These are phyloP conservation scores for Drosophila gaucha DNA, from an alignment of 2,888 invertebrate genomes.

Conservation along the genomic window DNA sequence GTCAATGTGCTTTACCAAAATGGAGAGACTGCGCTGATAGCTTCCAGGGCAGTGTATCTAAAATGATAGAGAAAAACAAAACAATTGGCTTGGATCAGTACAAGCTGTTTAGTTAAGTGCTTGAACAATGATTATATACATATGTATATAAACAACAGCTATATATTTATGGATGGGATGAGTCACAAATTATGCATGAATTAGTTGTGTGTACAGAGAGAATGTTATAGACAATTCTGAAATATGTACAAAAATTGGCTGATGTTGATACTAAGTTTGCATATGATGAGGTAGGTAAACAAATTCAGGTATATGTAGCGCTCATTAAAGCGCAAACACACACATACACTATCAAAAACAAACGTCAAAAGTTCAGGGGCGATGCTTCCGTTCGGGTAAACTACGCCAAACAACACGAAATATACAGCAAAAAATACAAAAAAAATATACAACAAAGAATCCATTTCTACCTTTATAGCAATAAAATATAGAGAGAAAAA, in stretches of 20 bases:
- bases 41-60: conserved; percentile 78
- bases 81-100: conserved; percentile 47
- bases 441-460: conserved; percentile 50
- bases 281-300: conserved; percentile 47
- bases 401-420: conserved; percentile 31
- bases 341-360: conserved; percentile 24
- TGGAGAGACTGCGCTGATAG: conserved; percentile 66
- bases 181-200: neutral
- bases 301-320: conserved; percentile 40
- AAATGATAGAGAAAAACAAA: conserved; percentile 70
- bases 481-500: conserved; percentile 16
- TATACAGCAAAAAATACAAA: conserved; percentile 23
- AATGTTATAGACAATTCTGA: neutral
- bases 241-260: conserved; percentile 13
- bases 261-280: conserved; percentile 10
- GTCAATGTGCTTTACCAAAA: conserved; percentile 59
- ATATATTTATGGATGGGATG: neutral
- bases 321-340: conserved; percentile 63
- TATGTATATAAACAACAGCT: neutral
- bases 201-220: neutral
- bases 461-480: conserved; percentile 17
- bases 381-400: conserved; percentile 62
- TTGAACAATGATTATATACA: conserved; percentile 23
- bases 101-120: conserved; percentile 32
- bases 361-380: conserved; percentile 58